phyloP scores from a whole-genome alignment of 2,113 vertebrate genomes.

The Turdus rufiventris region DNA sequence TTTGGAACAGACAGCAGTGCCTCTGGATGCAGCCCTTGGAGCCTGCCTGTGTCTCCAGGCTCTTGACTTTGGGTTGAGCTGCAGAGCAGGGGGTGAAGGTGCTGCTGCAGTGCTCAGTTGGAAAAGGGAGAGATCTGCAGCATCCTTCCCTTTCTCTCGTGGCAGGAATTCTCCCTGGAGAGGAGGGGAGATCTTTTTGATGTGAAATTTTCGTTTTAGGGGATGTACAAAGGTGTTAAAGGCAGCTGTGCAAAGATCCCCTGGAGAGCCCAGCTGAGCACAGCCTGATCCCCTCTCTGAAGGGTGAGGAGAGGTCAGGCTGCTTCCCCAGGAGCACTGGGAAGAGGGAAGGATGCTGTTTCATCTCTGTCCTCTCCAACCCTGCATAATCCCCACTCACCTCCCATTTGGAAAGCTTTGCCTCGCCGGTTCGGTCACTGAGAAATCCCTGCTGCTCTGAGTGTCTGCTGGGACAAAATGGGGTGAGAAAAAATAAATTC shows the following conservation, averaged over 20 bases:
- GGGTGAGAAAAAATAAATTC: rapidly evolving
- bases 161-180: not conserved
- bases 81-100: not conserved
- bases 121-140: not conserved
- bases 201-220: not conserved
- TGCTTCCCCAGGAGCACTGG: not conserved
- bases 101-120: not conserved
- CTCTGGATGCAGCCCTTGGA: not conserved
- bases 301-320: not conserved
- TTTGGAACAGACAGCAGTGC: not conserved
- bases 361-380: not conserved
- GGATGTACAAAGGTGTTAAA: not conserved
- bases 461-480: not conserved
- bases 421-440: rapidly evolving
- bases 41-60: not conserved
- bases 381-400: rapidly evolving
- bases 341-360: not conserved
- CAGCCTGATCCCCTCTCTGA: not conserved
- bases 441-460: not conserved
- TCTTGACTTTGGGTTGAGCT: not conserved
- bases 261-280: not conserved
- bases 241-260: not conserved
- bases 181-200: rapidly evolving
- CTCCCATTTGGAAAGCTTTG: not conserved
- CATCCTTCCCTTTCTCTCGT: not conserved